Evolutionary conservation across 2,888 invertebrate genomes (phyloP).

Genomic region (Ornithoptera priamus): DNA sequence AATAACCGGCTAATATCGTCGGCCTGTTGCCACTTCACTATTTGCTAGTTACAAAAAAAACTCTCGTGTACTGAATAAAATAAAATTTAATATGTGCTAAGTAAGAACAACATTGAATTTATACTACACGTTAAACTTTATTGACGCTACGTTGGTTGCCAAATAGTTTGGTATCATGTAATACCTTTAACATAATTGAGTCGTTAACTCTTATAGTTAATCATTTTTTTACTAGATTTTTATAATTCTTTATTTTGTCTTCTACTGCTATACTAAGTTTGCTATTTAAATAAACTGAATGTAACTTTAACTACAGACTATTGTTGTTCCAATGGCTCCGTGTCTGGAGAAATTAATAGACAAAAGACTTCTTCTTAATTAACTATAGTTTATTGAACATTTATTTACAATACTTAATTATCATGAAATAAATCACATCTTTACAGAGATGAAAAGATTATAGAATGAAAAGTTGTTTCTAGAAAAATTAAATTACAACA

Average conservation of each 20-base stretch:
- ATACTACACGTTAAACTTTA: background rate
- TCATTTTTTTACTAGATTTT: background rate
- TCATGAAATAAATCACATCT: conserved; percentile 18
- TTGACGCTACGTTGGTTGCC: conserved; percentile 4
- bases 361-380: too few relatives aligned
- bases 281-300: too few relatives aligned
- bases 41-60: too few relatives aligned
- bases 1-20: background rate
- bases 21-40: background rate
- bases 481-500: conserved; percentile 20
- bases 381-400: background rate
- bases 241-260: background rate
- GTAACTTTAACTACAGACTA: too few relatives aligned
- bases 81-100: background rate
- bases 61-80: background rate
- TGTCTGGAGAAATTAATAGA: too few relatives aligned
- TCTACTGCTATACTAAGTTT: too few relatives aligned
- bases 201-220: background rate
- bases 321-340: too few relatives aligned
- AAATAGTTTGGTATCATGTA: conserved; percentile 2
- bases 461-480: conserved; percentile 19
- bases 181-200: conserved; percentile 2
- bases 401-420: background rate
- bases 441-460: conserved; percentile 10
- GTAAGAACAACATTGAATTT: conserved; percentile 1